Evolutionary conservation across 2,113 vertebrate species (phyloP).

Genomic region (Poeciliopsis retropinna): DNA sequence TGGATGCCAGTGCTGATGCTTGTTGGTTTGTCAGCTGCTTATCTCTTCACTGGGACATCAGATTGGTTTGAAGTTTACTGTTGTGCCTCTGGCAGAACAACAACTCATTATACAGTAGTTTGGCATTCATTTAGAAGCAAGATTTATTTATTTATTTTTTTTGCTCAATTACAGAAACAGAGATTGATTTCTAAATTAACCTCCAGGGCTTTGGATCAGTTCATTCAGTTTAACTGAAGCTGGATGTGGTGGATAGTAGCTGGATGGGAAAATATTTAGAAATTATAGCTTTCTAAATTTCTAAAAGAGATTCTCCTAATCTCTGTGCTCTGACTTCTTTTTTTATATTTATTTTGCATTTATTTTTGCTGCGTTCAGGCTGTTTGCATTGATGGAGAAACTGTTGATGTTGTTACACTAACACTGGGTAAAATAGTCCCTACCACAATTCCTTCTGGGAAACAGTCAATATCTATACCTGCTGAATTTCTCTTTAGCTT

Average conservation of each 20-base stretch:
- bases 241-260: background rate
- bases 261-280: background rate
- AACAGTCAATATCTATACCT: background rate
- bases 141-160: background rate
- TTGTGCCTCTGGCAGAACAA: background rate
- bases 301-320: too few species aligned
- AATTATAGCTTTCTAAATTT: too few species aligned
- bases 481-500: background rate
- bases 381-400: slow-evolving; percentile 9
- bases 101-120: background rate
- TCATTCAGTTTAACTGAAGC: background rate
- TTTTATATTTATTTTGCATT: background rate
- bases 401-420: slow-evolving; percentile 16
- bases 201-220: background rate
- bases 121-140: background rate
- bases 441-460: slow-evolving; percentile 2
- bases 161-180: background rate
- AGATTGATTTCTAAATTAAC: background rate
- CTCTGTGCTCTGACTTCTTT: background rate
- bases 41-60: background rate
- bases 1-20: background rate
- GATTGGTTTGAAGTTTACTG: background rate
- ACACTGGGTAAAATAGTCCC: slow-evolving; percentile 6
- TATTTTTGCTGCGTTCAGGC: slow-evolving; percentile 3
- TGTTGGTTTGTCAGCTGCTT: slow-evolving; percentile 16